Base-by-base conservation (phyloP, 2,113 vertebrate genomes). In the Pollachius pollachius region DNA sequence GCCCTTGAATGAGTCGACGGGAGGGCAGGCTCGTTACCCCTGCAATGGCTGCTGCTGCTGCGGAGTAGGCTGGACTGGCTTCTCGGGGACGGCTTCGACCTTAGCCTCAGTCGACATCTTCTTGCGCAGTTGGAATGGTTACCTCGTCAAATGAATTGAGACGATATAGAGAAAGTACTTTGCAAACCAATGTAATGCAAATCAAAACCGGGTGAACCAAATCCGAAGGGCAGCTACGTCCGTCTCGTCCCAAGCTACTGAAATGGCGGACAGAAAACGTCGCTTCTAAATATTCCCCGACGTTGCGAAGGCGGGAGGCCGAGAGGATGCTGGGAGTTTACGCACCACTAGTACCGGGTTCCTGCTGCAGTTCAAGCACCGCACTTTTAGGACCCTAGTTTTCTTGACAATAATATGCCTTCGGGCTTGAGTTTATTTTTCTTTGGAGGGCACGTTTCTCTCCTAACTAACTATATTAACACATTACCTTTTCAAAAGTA, bases 51-150 rank as follows among this genome's bases (percentile, higher is more conserved):
- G 70, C 59, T 8, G 70, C 59, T 11, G 75, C 68, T 48, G 73
- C 68, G 12, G 69, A 56, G 23, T 23, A 23, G 41, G 41, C 41
- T 69, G 81, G 62, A 27, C 81, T 64, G 41, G 56, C 48, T 84
- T 85, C 69, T 91, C 89, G 1, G 73, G 12, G 4, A 56, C 37
- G 19, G 52, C 81, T 52, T 89, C 84, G 19, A 56, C 59, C 72
- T 87, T 81, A 23, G 3, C 23, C 21, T 93, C 91, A 79, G 68
- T 81, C 15, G 91, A 90, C 92, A 93, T 93, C 65, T 85, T 90
- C 11, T 27, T 19, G 19, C 21, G 59, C 59, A 23, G 9, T 57
- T 25, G 1, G 15, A 62, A 62, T 62, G 3, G 21, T 25, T 25
- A 15, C 15, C 9, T 25, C 5, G 23, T 62, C 23, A 62, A 62